phyloP scores from a whole-genome alignment of 2,888 invertebrate genomes.

The Crioceris asparagi region DNA sequence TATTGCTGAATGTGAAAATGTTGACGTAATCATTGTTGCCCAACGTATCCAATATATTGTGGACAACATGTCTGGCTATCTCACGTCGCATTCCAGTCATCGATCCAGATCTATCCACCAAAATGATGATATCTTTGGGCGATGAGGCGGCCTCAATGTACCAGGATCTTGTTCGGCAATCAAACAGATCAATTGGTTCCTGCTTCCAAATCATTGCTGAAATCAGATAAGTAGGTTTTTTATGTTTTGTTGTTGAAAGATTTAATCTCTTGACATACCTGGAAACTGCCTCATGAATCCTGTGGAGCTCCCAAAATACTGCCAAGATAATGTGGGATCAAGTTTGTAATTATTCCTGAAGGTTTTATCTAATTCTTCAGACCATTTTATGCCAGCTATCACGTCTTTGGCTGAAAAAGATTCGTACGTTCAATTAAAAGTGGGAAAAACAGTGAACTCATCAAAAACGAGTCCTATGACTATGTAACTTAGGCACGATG shows the following conservation, averaged over 20 bases:
- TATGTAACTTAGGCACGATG: neutral
- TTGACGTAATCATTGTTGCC: conserved; percentile 98
- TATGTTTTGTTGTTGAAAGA: too few relatives aligned
- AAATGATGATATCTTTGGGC: conserved; percentile 80
- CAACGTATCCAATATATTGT: conserved; percentile 87
- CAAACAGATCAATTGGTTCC: conserved; percentile 83
- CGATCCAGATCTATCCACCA: conserved; percentile 57
- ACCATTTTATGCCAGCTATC: conserved; percentile 91
- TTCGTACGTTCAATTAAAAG: too few relatives aligned
- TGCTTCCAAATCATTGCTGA: conserved; percentile 68
- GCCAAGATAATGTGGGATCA: conserved; percentile 89
- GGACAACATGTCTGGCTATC: conserved; percentile 80
- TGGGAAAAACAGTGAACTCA: neutral
- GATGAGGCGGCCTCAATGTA: conserved; percentile 97
- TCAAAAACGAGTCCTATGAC: neutral
- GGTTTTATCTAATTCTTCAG: conserved; percentile 79
- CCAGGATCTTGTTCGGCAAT: conserved; percentile 91
- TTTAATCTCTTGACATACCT: conserved; percentile 42
- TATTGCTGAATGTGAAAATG: conserved; percentile 82
- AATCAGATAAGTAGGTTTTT: too few relatives aligned
- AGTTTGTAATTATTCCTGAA: conserved; percentile 79
- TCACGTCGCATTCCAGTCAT: conserved; percentile 65
- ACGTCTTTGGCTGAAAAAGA: conserved; percentile 62
- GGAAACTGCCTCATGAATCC: conserved; percentile 98
- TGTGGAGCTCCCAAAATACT: conserved; percentile 94